A percentile compares a stretch with the other conserved stretches of the same genome.
Evolutionary conservation across 1,140 invertebrate genomes (phyloP).

Genomic region (Kradibia gibbosae): DNA sequence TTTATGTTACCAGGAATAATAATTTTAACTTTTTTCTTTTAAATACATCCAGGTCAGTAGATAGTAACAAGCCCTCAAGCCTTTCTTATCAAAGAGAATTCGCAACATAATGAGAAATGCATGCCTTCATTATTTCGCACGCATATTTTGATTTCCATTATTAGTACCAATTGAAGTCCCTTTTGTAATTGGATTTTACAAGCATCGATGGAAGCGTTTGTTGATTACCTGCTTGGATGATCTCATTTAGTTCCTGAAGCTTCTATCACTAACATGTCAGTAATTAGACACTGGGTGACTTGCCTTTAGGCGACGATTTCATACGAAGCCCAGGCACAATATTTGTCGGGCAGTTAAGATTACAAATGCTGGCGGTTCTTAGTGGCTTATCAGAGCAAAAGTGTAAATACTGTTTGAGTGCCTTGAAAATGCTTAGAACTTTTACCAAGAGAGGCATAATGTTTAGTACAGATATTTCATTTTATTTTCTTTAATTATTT

Average conservation of each 20-base stretch:
- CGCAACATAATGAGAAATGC: background rate
- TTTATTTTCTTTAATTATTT: too few species aligned
- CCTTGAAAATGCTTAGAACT: too few species aligned
- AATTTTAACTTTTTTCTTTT: too few species aligned
- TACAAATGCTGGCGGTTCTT: background rate
- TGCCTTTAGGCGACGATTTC: background rate
- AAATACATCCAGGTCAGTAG: too few species aligned
- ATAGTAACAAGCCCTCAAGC: too few species aligned
- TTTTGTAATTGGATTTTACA: background rate
- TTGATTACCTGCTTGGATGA: background rate
- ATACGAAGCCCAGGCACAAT: background rate
- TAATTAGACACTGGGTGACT: background rate
- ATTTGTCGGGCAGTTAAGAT: background rate
- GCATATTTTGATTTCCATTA: background rate
- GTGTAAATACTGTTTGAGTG: constrained; percentile 6
- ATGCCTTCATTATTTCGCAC: background rate
- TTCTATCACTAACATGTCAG: background rate
- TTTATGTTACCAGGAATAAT: too few species aligned
- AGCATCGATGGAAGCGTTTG: background rate
- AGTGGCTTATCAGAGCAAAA: background rate
- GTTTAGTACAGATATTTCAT: too few species aligned
- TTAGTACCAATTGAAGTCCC: background rate
- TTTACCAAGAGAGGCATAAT: too few species aligned
- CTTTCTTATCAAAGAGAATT: too few species aligned
- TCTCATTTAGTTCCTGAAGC: background rate